Conservation (phyloP, 2,888 invertebrate genomes). For the Lampropteryx suffumata region DNA sequence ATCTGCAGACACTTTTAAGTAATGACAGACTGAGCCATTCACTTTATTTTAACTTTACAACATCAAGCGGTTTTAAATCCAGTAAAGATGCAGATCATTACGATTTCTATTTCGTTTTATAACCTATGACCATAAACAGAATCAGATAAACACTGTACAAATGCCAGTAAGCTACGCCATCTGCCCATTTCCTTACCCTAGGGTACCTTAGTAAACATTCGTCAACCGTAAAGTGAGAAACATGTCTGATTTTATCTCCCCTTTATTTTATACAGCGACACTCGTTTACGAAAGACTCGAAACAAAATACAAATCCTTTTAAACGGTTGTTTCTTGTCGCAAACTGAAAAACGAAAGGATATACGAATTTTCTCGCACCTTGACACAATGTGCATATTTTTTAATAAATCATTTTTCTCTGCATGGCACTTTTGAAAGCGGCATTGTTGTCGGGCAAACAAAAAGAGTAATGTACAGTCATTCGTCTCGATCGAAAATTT, state of each 20-base stretch:
- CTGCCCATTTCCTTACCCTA: constrained; percentile 19
- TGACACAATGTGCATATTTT: constrained; percentile 28
- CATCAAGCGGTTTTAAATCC: too few species aligned
- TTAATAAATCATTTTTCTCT: constrained; percentile 32
- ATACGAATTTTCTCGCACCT: constrained; percentile 11
- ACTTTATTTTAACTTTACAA: too few species aligned
- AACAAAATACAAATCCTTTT: constrained; percentile 20
- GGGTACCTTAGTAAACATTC: constrained; percentile 19
- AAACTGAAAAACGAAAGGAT: constrained; percentile 4
- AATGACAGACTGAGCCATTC: too few species aligned
- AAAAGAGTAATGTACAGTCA: constrained; percentile 69
- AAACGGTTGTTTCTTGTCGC: constrained; percentile 10
- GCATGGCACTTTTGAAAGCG: constrained; percentile 47
- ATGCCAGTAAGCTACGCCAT: constrained; percentile 17
- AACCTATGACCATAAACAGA: background rate
- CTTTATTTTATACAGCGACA: constrained; percentile 19
- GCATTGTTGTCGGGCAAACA: constrained; percentile 62
- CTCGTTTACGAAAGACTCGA: constrained; percentile 7
- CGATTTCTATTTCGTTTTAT: too few species aligned
- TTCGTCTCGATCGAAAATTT: constrained; percentile 74
- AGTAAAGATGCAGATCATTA: too few species aligned
- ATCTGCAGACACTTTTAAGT: too few species aligned
- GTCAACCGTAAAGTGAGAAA: constrained; percentile 25
- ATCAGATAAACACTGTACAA: constrained; percentile 16
- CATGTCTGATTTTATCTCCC: constrained; percentile 24